Evolutionary conservation across 2,797 vertebrate species (phyloP).

Genomic region (Premnoplex brunnescens): DNA sequence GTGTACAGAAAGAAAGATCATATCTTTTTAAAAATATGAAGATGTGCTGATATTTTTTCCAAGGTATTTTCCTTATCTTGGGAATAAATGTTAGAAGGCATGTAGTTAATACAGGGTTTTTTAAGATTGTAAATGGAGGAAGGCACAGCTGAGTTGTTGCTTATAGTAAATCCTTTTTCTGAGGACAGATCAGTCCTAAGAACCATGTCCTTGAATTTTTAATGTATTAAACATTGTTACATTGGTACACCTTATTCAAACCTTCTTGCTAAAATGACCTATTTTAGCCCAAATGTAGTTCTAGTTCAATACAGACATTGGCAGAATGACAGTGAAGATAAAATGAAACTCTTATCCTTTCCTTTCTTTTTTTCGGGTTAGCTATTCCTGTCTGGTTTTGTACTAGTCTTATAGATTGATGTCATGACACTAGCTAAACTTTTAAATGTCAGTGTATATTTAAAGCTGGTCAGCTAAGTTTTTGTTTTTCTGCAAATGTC

Average conservation of each 20-base stretch:
- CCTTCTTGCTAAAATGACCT: background rate
- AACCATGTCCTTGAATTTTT: background rate
- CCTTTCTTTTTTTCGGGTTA: background rate
- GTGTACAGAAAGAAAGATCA: background rate
- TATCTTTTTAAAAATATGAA: background rate
- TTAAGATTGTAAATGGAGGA: background rate
- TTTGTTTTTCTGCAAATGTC: background rate
- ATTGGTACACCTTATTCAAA: background rate
- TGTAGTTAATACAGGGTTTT: accelerated
- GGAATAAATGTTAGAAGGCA: background rate
- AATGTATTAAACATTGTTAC: background rate
- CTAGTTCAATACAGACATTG: background rate
- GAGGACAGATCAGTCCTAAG: background rate
- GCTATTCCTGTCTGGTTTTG: background rate
- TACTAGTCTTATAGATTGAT: background rate
- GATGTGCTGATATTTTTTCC: background rate
- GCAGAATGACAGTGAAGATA: background rate
- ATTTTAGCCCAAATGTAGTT: background rate
- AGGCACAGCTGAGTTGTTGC: background rate
- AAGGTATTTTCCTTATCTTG: background rate
- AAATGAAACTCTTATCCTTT: background rate
- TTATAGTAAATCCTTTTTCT: background rate
- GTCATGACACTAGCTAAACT: background rate
- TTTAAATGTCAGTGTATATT: background rate
- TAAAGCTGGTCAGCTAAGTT: background rate